Evolutionary conservation across 2,797 vertebrate species (phyloP), one percentile per base, ranked within the genome.

Genomic region (Falco rusticolus): DNA sequence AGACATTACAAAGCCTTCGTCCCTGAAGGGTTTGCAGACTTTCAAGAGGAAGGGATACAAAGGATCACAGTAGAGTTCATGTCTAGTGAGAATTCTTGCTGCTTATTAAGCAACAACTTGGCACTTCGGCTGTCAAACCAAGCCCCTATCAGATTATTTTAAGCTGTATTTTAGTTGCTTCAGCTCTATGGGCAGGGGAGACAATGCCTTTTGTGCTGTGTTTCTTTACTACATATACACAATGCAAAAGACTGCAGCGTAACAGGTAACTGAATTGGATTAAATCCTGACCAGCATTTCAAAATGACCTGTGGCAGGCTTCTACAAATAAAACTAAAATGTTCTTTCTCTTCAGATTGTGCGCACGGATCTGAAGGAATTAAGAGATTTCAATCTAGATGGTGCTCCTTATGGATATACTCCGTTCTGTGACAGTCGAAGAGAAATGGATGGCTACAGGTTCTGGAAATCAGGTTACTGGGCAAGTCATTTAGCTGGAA

Each of bases 381-480:
- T 99, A 94, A 98, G 99, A 39, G 99, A 99, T 96, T 98, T 99
- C 39, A 98, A 98, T 95, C 98, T 99, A 64, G 99, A 99, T 17
- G 99, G 99, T 24, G 99, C 99, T 17, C 99, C 99, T 1, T 99
- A 99, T 5, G 99, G 99, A 18, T 99, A 99, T 78, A 99, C 99
- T 4, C 99, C 99, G 0, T 99, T 99, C 98, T 99, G 99, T 66
- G 99, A 99, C 81, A 99, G 99, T 95, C 97, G 99, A 12, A 98
- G 97, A 92, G 99, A 99, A 96, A 99, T 99, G 99, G 99, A 99
- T 90, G 99, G 99, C 51, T 99, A 99, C 93, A 98, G 99, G 84
- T 99, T 99, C 98, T 99, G 99, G 99, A 99, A 99, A 89, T 99
- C 99, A 0, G 99, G 99, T 10, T 99, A 99, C 97, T 99, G 99